These are phyloP conservation scores for Kuschelorhynchus macadamiae DNA, from an alignment of 2,888 invertebrate genomes.

Conservation along the genomic window DNA sequence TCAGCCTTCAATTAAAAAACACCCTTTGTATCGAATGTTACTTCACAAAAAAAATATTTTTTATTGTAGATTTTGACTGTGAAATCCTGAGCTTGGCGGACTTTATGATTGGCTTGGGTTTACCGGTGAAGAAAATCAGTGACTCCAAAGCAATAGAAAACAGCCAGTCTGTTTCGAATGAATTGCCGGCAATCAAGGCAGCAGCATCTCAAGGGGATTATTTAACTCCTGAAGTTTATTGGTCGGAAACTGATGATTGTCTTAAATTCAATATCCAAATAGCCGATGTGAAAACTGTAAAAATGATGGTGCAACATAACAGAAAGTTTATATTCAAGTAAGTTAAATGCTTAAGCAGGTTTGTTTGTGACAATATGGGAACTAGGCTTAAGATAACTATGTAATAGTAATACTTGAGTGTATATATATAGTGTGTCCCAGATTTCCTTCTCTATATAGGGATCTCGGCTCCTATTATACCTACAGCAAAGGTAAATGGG, in stretches of 20 bases:
- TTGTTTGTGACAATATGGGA: too few species aligned
- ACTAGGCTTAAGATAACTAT: too few species aligned
- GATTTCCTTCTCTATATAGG: too few species aligned
- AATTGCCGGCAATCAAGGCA: slow-evolving; percentile 54
- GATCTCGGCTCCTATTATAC: too few species aligned
- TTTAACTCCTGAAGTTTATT: slow-evolving; percentile 62
- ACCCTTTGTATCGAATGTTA: too few species aligned
- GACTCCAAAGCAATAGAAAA: slow-evolving; percentile 10
- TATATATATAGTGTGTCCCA: too few species aligned
- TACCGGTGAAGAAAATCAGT: neutral
- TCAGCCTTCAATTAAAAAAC: too few species aligned
- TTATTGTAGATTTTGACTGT: slow-evolving; percentile 32
- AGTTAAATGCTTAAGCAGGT: too few species aligned
- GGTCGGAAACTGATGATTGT: slow-evolving; percentile 61
- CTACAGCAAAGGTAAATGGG: too few species aligned
- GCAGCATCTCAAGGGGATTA: slow-evolving; percentile 55
- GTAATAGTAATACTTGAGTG: too few species aligned
- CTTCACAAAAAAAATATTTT: too few species aligned
- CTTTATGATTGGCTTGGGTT: slow-evolving; percentile 16
- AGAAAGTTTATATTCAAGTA: slow-evolving; percentile 62
- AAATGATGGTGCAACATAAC: slow-evolving; percentile 54
- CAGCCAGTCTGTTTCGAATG: neutral
- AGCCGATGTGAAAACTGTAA: slow-evolving; percentile 56
- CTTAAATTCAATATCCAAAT: slow-evolving; percentile 61
- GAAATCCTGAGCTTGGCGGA: slow-evolving; percentile 16